Base-by-base conservation (phyloP, 2,113 vertebrate genomes). In the Catharus fuscescens region DNA sequence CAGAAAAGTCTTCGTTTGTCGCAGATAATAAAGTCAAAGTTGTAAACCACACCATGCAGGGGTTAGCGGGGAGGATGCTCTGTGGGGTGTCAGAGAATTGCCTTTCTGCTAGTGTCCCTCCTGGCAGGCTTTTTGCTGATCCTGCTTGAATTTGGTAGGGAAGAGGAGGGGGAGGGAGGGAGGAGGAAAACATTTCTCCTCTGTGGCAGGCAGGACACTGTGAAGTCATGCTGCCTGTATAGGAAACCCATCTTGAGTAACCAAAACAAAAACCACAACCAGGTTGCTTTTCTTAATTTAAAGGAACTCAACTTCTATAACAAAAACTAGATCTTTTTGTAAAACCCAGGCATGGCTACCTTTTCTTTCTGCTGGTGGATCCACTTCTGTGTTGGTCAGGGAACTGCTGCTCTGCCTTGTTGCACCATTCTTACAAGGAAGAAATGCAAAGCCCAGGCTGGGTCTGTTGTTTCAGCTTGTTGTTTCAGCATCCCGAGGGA, bases 1-100 rank as follows among this genome's bases (percentile, higher is more conserved):
- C 84, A 96, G 95, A 97, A 95, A 96, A 94, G 83, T 38, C 57
- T 96, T 87, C 0, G 5, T 94, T 97, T 95, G 91, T 97, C 94
- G 83, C 78, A 93, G 93, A 93, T 81, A 96, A 94, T 92, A 86
- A 97, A 94, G 57, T 50, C 86, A 90, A 93, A 96, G 92, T 73
- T 29, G 48, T 93, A 79, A 96, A 90, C 56, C 11, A 18, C 8
- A 26, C 66, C 67, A 70, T 70, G 62, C 40, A 56, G 83, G 48
- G 52, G 42, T 76, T 59, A 72, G 42, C 70, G 19, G 16, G 29
- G 86, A 85, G 44, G 86, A 52, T 66, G 38, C 28, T 92, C 9
- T 0, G 7, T 60, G 32, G 26, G 10, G 44, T 5, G 4, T 44
- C 8, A 0, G 40, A 56, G 60, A 78, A 83, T 44, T 71, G 52